Base-by-base conservation (phyloP, 1,140 invertebrate genomes). In the Papilio dardanus region DNA sequence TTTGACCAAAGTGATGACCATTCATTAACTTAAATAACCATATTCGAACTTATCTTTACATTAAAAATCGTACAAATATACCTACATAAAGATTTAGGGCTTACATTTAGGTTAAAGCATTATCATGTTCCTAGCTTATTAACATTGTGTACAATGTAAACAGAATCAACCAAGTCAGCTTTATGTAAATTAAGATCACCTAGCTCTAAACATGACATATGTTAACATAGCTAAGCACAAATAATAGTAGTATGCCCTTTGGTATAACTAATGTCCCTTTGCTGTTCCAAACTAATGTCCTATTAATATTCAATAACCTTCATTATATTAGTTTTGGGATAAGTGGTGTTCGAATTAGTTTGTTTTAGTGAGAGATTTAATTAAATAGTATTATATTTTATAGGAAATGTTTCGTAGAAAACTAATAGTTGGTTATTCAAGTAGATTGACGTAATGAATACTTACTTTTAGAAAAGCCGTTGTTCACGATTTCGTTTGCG, bases 281-380 rank as follows among this genome's bases (percentile, higher is more conserved):
- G 24, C 30, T 28, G 30, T 24, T 62, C 54, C 24, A 62, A 62
- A 62, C 8, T 58, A 14, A 28, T 14, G 12, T 62, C 21, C 24
- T 28, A 62, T 62, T 62, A 30, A 30, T 62, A 62, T 62, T 62
- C 24, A 62, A 62, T 62, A 62, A 30, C 24, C 24, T 12, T 1
- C 12, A 62, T 62, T 19, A 21, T 50, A 50, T 50, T 14, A 62
- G 54, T 62, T 62, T 62, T 30, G 54, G 54, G 54, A 28, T 62
- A 62, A 62, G 54, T 30, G 24, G 4, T 28, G 10, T 28, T 28
- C 24, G 10, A 28, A 28, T 62, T 28, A 62, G 54, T 62, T 58
- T 58, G 50, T 58, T 58, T 58, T 12, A 16, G 24, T 28, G 24
- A 10, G 42, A n/a, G 6, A 6, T 19, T 50, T 50, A 62, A 30